A percentile compares a stretch with the other conserved stretches of the same genome.
Conservation (phyloP, 2,797 vertebrate species). For the Malurus splendens region DNA sequence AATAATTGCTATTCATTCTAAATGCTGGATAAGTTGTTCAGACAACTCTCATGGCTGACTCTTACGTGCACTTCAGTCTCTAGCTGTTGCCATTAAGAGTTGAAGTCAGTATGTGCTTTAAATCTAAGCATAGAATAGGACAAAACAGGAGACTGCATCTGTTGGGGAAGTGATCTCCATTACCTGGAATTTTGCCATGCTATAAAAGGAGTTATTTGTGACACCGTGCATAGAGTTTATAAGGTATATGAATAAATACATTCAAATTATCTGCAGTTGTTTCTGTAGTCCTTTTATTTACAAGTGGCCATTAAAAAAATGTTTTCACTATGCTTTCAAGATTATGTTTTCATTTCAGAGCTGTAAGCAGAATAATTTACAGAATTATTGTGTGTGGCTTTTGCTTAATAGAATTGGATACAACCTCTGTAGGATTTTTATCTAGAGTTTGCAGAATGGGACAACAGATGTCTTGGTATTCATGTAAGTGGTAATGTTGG, state of each 20-base stretch:
- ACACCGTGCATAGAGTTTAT: not conserved
- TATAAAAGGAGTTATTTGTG: not conserved
- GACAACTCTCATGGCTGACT: not conserved
- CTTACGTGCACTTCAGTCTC: not conserved
- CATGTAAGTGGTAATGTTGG: not conserved
- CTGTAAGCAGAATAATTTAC: not conserved
- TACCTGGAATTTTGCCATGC: not conserved
- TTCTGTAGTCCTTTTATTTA: not conserved
- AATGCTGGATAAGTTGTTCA: not conserved
- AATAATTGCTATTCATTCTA: not conserved
- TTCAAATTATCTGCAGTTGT: not conserved
- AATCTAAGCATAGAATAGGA: not conserved
- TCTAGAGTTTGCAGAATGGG: not conserved
- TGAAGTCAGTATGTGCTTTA: not conserved
- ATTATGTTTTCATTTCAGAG: not conserved
- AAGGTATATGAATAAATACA: not conserved
- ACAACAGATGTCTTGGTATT: not conserved
- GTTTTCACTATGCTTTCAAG: not conserved
- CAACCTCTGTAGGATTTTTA: not conserved
- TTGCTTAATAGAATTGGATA: not conserved
- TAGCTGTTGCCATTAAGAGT: not conserved
- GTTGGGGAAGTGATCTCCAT: not conserved
- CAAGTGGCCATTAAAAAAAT: not conserved
- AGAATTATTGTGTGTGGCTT: not conserved
- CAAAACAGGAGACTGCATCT: not conserved